Evolutionary conservation across 2,888 invertebrate genomes (phyloP).

Genomic region (Reticulitermes lucifugus): DNA sequence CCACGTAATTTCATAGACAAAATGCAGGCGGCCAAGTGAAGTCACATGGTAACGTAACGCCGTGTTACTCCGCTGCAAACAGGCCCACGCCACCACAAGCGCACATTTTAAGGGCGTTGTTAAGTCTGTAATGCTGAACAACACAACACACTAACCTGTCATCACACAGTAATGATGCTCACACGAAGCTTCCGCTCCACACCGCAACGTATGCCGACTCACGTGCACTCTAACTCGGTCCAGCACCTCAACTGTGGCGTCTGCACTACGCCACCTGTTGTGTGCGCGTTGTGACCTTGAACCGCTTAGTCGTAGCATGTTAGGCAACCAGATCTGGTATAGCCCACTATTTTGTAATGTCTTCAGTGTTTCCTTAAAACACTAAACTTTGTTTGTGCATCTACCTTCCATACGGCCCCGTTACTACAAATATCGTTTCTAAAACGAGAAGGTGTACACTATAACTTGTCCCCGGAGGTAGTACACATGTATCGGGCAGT

Average conservation of each 20-base stretch:
- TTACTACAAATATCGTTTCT: not conserved
- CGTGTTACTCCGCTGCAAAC: no score
- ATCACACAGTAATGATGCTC: no score
- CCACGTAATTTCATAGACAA: no score
- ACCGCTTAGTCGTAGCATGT: not conserved
- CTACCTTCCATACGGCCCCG: not conserved
- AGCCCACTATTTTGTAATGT: not conserved
- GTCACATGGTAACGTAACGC: no score
- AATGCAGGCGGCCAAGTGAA: no score
- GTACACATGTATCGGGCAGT: not conserved
- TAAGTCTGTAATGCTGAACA: no score
- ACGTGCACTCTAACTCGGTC: not conserved
- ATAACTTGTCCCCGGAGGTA: not conserved
- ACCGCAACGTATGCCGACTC: not conserved
- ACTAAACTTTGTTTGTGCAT: not conserved
- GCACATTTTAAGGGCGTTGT: no score
- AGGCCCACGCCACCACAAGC: no score
- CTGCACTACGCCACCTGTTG: slow-evolving; percentile 2
- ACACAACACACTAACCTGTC: no score
- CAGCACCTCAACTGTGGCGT: not conserved
- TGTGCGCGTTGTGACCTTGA: not conserved
- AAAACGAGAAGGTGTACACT: not conserved
- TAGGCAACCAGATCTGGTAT: slow-evolving; percentile 3
- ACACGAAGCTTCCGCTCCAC: not conserved
- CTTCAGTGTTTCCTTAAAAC: not conserved